Base-by-base conservation (phyloP, 2,888 invertebrate genomes). In the Sinelater perroti region DNA sequence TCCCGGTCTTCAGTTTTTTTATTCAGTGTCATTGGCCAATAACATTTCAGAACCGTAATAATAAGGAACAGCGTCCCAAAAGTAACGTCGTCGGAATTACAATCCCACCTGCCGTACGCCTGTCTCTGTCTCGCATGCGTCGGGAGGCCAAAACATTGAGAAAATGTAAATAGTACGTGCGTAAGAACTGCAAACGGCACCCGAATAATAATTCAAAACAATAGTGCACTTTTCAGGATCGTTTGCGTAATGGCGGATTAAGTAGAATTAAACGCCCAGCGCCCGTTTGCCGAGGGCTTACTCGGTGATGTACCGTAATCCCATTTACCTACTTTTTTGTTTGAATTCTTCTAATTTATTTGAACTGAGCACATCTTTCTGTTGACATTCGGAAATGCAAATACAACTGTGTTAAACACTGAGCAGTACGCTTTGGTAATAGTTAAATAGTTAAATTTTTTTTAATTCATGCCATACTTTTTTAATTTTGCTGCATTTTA, bases 61-160 rank as follows among this genome's bases (percentile, higher is more conserved):
- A 44, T 47, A 54, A 58, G 49, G 49, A 35, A 49, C 54, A 52
- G 54, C 45, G 56, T 50, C 56, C 56, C 36, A 50, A 38, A 56
- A 44, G 24, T 33, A 18, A 21, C 16, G 10, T 42, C 20, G 26
- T 7, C 7, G 6, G 38, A 50, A 36, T 24, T 40, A 24, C 16
- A 13, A 24, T 13, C 16, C 24, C 14, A 40, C 40, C 35, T 20
- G 8, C 6, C 1, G 14, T 44, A 14, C 10, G 8, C 11, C 3
- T 11, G 18, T 44, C 44, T 44, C 30, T 44, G 30, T 44, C 30
- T 44, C 13, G 6, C 28, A 1, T 7, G 24, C 26, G 11, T 24
- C 26, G 14, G 14, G n/a, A 6, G 14, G 5, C n/a, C 17, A 8
- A 30, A 17, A 10, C 28, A 24, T 28, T 26, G n/a, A n/a, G n/a